Evolutionary conservation across 1,140 invertebrate genomes (phyloP).

Genomic region (Drosophila fuyamai): DNA sequence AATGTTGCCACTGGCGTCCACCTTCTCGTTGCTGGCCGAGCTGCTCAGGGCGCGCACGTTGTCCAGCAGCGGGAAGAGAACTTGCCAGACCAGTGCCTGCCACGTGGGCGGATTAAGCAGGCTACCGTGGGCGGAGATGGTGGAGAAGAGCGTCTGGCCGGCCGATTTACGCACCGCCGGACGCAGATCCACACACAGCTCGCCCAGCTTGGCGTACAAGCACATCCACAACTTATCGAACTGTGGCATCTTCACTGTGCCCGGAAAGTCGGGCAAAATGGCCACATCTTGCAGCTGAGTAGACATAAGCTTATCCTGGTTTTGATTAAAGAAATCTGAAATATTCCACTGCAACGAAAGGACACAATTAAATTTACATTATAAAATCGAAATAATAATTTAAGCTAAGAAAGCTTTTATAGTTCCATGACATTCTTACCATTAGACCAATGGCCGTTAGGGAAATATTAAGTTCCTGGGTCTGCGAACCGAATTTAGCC

Average conservation of each 20-base stretch:
- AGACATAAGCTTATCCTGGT: conserved; percentile 93
- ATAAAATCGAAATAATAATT: neutral
- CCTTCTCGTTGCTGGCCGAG: conserved; percentile 96
- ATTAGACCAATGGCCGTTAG: conserved; percentile 98
- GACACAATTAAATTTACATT: conserved; percentile 40
- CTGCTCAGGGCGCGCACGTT: conserved; percentile 95
- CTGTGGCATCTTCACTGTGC: conserved; percentile 92
- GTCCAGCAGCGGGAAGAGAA: conserved; percentile 97
- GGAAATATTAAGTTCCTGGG: conserved; percentile 98
- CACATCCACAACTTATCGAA: conserved; percentile 99
- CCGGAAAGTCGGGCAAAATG: conserved; percentile 93
- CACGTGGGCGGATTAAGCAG: conserved; percentile 94
- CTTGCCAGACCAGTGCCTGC: conserved; percentile 95
- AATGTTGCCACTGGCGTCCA: conserved; percentile 96
- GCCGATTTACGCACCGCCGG: conserved; percentile 99
- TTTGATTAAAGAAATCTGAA: conserved; percentile 98
- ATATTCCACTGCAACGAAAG: conserved; percentile 95
- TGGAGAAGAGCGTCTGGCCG: conserved; percentile 98
- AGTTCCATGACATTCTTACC: conserved; percentile 87
- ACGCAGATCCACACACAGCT: conserved; percentile 97
- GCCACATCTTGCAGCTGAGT: conserved; percentile 89
- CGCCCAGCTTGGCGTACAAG: conserved; percentile 93
- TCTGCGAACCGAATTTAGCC: conserved; percentile 98
- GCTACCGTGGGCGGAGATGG: conserved; percentile 97
- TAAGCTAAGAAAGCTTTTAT: neutral